These are phyloP conservation scores for Circaetus cinerascens DNA, from an alignment of 2,113 vertebrate genomes.

Conservation along the genomic window DNA sequence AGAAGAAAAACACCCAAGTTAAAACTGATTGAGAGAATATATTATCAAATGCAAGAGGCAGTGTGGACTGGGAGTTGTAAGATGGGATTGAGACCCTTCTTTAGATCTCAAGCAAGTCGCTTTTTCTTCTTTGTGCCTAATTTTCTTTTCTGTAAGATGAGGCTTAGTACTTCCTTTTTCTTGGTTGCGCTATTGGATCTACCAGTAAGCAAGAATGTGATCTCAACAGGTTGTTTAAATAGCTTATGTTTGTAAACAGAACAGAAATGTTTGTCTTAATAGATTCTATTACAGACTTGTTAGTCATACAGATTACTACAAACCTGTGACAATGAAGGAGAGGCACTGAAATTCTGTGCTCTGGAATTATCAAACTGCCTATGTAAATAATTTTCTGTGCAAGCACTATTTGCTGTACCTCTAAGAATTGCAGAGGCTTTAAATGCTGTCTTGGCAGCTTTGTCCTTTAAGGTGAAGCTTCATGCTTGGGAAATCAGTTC, in stretches of 20 bases:
- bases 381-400: not conserved
- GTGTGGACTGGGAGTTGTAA: not conserved
- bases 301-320: not conserved
- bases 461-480: not conserved
- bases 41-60: not conserved
- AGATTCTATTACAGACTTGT: not conserved
- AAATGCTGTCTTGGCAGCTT: not conserved
- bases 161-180: not conserved
- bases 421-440: not conserved
- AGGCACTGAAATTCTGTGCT: not conserved
- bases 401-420: not conserved
- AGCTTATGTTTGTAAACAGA: not conserved
- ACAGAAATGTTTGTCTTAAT: not conserved
- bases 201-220: not conserved
- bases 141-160: not conserved
- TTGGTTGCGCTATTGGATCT: not conserved
- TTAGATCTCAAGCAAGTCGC: not conserved
- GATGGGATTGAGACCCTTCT: not conserved
- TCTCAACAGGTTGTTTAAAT: not conserved
- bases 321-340: not conserved
- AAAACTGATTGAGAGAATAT: not conserved
- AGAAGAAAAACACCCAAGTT: not conserved
- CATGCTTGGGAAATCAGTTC: not conserved
- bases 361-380: not conserved
- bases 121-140: not conserved